Evolutionary conservation across 2,113 vertebrate genomes (phyloP).

Genomic region (Cephalopterus ornatus): DNA sequence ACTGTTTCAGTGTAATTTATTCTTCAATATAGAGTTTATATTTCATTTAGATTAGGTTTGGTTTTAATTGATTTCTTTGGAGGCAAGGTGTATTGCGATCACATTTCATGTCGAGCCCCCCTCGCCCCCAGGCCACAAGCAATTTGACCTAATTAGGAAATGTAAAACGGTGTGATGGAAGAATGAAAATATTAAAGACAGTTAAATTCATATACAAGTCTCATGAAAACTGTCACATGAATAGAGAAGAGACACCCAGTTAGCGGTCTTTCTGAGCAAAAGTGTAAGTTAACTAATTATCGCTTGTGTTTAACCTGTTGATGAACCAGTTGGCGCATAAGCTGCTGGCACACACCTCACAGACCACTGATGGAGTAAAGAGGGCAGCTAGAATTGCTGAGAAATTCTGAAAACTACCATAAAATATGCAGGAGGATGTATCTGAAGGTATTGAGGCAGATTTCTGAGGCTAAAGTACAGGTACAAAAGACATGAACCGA

Average conservation of each 20-base stretch:
- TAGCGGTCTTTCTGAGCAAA: not conserved
- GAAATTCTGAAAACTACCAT: not conserved
- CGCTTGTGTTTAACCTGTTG: not conserved
- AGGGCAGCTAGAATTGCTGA: not conserved
- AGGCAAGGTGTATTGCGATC: not conserved
- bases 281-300: not conserved
- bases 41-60: not conserved
- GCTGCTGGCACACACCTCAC: not conserved
- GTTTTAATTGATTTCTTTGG: not conserved
- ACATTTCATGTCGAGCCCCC: not conserved
- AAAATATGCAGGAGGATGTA: not conserved
- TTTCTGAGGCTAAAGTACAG: not conserved
- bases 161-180: not conserved
- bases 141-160: not conserved
- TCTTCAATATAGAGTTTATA: not conserved
- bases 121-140: not conserved
- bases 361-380: fast-evolving
- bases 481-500: not conserved
- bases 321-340: not conserved
- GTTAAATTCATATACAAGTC: not conserved
- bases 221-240: not conserved
- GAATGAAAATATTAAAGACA: not conserved
- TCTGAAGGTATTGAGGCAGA: not conserved
- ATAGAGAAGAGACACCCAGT: not conserved
- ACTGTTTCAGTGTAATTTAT: not conserved